A percentile compares a stretch with the other conserved stretches of the same genome.
phyloP scores from a whole-genome alignment of 2,888 invertebrate genomes.

The Microctonus brassicae region DNA sequence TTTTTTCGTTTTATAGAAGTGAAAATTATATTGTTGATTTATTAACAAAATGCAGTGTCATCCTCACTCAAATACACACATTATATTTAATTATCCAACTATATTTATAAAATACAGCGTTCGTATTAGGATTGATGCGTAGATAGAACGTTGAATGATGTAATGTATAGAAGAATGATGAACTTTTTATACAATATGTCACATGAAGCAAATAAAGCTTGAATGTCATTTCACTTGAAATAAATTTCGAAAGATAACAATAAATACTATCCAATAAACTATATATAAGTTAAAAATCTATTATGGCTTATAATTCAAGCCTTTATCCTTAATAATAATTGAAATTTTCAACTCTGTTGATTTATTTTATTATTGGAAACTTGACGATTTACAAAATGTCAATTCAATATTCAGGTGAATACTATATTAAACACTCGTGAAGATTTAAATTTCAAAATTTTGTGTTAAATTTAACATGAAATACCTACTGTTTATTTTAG shows the following conservation, averaged over 20 bases:
- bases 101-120: too few species aligned
- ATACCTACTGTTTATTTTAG: too few species aligned
- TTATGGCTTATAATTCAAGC: background rate
- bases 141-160: background rate
- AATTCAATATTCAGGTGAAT: too few species aligned
- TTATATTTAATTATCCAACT: too few species aligned
- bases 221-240: conserved; percentile 1
- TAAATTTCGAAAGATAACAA: conserved; percentile 1
- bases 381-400: too few species aligned
- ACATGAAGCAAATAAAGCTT: conserved; percentile 3
- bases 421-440: too few species aligned
- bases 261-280: conserved; percentile 30
- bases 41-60: background rate
- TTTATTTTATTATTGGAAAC: too few species aligned
- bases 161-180: background rate
- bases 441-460: too few species aligned
- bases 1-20: background rate
- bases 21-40: background rate
- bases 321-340: background rate
- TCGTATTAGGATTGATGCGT: too few species aligned
- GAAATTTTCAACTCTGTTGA: too few species aligned
- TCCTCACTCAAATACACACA: too few species aligned
- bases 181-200: conserved; percentile 29
- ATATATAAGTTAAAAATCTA: conserved; percentile 16
- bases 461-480: too few species aligned